Evolutionary conservation across 2,888 invertebrate species (phyloP).

Genomic region (Zaprionus obscuricornis): DNA sequence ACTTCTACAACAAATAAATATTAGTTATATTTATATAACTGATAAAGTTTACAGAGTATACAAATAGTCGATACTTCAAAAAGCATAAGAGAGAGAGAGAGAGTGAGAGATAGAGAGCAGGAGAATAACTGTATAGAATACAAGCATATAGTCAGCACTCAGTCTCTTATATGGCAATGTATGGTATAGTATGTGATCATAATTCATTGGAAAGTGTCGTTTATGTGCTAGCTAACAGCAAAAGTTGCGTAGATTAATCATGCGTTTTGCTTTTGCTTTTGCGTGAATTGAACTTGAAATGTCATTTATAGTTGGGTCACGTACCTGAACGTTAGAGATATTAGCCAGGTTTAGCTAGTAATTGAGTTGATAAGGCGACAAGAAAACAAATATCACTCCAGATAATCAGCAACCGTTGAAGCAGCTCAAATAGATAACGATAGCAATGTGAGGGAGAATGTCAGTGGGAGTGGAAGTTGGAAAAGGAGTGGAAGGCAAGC

Average conservation of each 20-base stretch:
- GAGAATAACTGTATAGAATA: neutral
- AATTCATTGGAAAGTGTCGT: neutral
- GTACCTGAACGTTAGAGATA: conserved; percentile 7
- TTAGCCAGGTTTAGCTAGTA: conserved; percentile 6
- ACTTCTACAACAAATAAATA: too few relatives aligned
- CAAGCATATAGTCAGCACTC: too few relatives aligned
- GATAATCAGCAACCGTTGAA: too few relatives aligned
- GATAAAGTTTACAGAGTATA: neutral
- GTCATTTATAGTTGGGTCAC: conserved; percentile 38
- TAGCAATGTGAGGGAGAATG: too few relatives aligned
- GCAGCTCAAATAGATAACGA: too few relatives aligned
- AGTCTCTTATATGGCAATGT: too few relatives aligned
- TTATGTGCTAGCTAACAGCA: conserved; percentile 3
- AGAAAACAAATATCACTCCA: conserved; percentile 4
- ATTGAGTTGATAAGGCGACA: conserved; percentile 13
- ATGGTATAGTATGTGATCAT: neutral
- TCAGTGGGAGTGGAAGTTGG: too few relatives aligned
- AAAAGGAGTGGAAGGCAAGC: too few relatives aligned
- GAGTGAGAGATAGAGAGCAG: neutral
- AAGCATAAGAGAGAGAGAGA: neutral
- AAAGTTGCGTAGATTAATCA: conserved; percentile 5
- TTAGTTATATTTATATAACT: too few relatives aligned
- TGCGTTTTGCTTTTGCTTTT: too few relatives aligned
- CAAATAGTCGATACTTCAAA: neutral
- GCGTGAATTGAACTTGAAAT: neutral